phyloP scores from a whole-genome alignment of 2,113 vertebrate genomes.

The Dicrurus megarhynchus region DNA sequence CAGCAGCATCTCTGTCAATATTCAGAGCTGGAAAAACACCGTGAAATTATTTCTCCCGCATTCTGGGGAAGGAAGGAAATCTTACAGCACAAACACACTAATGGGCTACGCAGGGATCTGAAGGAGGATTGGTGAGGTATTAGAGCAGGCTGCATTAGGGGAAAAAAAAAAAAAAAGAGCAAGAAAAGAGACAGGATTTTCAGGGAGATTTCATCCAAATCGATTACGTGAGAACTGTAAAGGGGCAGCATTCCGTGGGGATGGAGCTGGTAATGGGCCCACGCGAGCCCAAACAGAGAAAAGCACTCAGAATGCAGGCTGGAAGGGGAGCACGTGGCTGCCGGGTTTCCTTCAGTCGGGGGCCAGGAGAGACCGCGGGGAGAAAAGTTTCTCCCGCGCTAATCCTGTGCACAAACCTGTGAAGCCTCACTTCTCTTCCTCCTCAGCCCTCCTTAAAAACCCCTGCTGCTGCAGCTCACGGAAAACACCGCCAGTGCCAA shows the following conservation, averaged over 20 bases:
- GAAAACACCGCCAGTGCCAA: not conserved
- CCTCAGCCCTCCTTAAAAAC: not conserved
- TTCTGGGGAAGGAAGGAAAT: not conserved
- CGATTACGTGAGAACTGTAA: slow-evolving; percentile 37
- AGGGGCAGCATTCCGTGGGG: slow-evolving; percentile 15
- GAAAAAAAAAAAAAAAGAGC: not conserved
- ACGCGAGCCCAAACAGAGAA: not conserved
- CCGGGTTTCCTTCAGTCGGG: not conserved
- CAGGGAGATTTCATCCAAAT: slow-evolving; percentile 49
- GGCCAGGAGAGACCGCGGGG: not conserved
- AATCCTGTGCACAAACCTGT: not conserved
- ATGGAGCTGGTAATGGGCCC: not conserved
- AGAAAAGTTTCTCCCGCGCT: not conserved
- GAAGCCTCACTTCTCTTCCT: not conserved
- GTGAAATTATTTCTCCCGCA: slow-evolving; percentile 19
- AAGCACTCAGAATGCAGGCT: slow-evolving; percentile 3
- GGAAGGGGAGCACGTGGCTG: not conserved
- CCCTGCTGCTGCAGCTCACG: not conserved
- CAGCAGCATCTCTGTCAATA: slow-evolving; percentile 15
- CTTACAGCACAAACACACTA: slow-evolving; percentile 37
- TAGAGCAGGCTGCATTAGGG: slow-evolving; percentile 17
- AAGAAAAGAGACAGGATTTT: slow-evolving; percentile 37
- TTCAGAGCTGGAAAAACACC: slow-evolving; percentile 32
- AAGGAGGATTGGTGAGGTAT: slow-evolving; percentile 25
- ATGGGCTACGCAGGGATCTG: slow-evolving; percentile 23